phyloP scores from a whole-genome alignment of 2,888 invertebrate species.

The Conops quadrifasciatus region DNA sequence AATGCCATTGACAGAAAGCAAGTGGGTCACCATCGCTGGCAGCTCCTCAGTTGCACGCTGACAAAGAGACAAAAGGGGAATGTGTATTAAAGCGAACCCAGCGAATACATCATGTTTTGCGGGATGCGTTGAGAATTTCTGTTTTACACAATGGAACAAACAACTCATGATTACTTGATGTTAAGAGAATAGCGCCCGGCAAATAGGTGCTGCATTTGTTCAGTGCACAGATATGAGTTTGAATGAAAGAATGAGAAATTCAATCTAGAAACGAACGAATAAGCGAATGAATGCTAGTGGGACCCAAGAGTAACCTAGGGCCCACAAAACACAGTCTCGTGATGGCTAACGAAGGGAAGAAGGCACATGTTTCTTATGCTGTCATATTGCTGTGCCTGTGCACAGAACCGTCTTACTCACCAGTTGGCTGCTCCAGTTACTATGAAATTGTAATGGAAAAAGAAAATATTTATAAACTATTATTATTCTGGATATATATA shows the following conservation, averaged over 20 bases:
- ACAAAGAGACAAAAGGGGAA: not conserved
- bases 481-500: too few species aligned
- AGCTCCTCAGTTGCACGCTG: not conserved
- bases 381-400: not conserved
- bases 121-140: too few species aligned
- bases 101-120: too few species aligned
- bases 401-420: too few species aligned
- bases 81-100: too few species aligned
- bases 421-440: too few species aligned
- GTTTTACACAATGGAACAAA: not conserved
- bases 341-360: not conserved
- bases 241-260: not conserved
- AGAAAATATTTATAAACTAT: too few species aligned
- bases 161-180: not conserved
- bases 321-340: not conserved
- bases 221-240: not conserved
- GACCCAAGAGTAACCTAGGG: not conserved
- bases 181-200: not conserved
- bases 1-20: not conserved
- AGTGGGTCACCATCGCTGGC: not conserved
- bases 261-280: not conserved
- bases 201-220: not conserved
- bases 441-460: too few species aligned
- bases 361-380: not conserved
- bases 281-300: not conserved